Conservation (phyloP, 1,140 invertebrate genomes). For the Teleogryllus occipitalis region DNA sequence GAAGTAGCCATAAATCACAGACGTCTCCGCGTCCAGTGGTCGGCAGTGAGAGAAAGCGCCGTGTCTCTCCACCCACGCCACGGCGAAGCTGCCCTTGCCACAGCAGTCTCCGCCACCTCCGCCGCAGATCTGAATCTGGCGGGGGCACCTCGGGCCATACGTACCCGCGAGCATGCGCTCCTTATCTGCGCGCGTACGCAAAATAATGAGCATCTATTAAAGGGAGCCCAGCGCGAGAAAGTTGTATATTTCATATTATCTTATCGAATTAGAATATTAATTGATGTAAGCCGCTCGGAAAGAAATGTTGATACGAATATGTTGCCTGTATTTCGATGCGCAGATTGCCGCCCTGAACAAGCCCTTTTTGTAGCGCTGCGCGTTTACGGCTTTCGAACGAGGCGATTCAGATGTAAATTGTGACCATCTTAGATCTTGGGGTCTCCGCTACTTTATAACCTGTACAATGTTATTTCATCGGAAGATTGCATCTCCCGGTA, state of each 20-base stretch:
- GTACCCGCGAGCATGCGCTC: no score
- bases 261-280: slow-evolving; percentile 6
- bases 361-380: not conserved
- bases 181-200: not conserved
- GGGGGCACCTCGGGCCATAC: not conserved
- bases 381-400: not conserved
- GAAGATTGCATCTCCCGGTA: not conserved
- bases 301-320: not conserved
- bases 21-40: not conserved
- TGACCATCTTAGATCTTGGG: not conserved
- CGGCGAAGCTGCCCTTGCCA: not conserved
- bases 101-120: not conserved
- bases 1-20: not conserved
- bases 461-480: not conserved
- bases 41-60: not conserved
- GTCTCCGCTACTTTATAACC: not conserved
- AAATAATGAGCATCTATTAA: not conserved
- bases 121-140: not conserved
- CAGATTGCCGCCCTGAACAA: not conserved
- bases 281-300: not conserved
- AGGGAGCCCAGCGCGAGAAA: not conserved
- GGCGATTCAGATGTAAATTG: slow-evolving; percentile 1
- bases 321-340: not conserved
- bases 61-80: not conserved
- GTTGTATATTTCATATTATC: slow-evolving; percentile 2